Evolutionary conservation across 1,140 invertebrate genomes (phyloP).

Genomic region (Euglossa dilemma): DNA sequence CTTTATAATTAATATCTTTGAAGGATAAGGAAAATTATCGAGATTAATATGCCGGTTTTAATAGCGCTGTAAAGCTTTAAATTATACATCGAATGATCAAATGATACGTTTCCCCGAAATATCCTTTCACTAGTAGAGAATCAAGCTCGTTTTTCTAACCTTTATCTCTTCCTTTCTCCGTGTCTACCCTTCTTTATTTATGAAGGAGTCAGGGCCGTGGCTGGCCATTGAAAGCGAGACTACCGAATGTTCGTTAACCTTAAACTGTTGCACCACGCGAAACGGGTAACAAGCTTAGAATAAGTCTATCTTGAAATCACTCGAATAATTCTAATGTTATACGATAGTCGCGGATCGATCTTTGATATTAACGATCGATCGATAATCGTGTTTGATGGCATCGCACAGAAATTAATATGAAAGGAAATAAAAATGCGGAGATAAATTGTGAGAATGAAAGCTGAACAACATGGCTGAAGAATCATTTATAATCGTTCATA

Average conservation of each 20-base stretch:
- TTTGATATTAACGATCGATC: slow-evolving; percentile 10
- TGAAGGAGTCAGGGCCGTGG: background rate
- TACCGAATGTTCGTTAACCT: background rate
- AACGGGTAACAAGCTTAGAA: background rate
- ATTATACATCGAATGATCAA: too few species aligned
- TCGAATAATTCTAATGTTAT: too few species aligned
- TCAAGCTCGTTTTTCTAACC: background rate
- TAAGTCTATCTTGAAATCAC: background rate
- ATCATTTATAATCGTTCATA: too few species aligned
- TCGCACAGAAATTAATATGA: background rate
- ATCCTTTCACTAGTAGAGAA: background rate
- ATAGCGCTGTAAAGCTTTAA: too few species aligned
- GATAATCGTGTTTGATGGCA: slow-evolving; percentile 11
- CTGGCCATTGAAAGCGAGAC: background rate
- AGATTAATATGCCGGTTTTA: background rate
- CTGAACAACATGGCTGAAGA: too few species aligned
- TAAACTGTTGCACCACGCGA: background rate
- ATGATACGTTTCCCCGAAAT: background rate
- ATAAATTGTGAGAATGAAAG: too few species aligned
- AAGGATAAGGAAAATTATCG: too few species aligned
- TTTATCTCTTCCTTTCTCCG: background rate
- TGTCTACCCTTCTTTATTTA: background rate
- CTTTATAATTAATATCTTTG: too few species aligned
- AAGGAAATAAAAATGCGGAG: background rate
- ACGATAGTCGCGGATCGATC: slow-evolving; percentile 1